Percentiles rank a stretch among this genome's conserved stretches.
phyloP scores from a whole-genome alignment of 2,888 invertebrate species.

The Orthosia cruda region DNA sequence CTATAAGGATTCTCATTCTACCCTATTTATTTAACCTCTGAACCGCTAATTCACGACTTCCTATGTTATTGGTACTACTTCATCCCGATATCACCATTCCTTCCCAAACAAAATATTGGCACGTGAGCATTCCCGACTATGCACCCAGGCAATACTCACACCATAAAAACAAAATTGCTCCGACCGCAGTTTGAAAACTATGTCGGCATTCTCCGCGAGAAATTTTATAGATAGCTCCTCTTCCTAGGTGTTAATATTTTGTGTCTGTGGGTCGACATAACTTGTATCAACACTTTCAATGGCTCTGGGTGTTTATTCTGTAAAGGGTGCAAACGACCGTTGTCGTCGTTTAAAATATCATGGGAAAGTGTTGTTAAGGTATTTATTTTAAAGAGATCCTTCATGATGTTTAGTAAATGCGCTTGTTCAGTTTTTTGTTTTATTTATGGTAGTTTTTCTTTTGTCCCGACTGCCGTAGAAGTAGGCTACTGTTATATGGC shows the following conservation, averaged over 20 bases:
- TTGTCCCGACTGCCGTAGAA: too few relatives aligned
- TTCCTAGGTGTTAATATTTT: slow-evolving; percentile 22
- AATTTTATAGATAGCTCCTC: slow-evolving; percentile 17
- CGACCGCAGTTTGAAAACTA: slow-evolving; percentile 5
- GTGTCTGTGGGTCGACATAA: slow-evolving; percentile 29
- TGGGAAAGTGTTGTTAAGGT: background rate
- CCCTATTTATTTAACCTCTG: background rate
- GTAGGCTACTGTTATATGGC: too few relatives aligned
- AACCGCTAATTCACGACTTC: background rate
- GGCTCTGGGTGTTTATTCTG: slow-evolving; percentile 21
- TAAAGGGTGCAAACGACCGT: slow-evolving; percentile 1
- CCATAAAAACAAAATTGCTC: slow-evolving; percentile 18
- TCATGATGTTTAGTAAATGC: too few relatives aligned
- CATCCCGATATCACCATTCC: background rate
- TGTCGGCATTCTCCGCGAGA: slow-evolving; percentile 4
- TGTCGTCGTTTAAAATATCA: slow-evolving; percentile 20
- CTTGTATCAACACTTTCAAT: slow-evolving; percentile 43
- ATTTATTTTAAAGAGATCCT: background rate
- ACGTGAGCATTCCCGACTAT: background rate
- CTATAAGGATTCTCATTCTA: background rate
- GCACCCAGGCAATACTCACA: too few relatives aligned
- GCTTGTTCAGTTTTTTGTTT: background rate
- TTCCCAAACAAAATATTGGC: slow-evolving; percentile 22
- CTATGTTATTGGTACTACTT: background rate
- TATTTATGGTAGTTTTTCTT: too few relatives aligned